Base-by-base conservation (phyloP, 1,140 invertebrate genomes). In the Macrobrachium rosenbergii region DNA sequence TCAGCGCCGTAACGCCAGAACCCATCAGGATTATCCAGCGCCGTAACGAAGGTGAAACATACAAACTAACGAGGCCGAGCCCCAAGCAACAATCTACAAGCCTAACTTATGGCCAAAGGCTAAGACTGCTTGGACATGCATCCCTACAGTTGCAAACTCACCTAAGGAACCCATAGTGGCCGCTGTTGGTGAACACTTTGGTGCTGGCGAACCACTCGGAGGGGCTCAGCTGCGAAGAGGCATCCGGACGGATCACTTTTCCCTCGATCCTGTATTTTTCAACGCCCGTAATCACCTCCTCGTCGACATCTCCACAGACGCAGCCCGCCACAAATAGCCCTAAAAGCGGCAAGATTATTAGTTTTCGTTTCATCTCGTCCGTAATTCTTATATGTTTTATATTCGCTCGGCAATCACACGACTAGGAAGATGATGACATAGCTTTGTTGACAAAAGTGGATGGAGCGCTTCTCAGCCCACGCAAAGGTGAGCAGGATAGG, bases 191-290 rank as follows among this genome's bases (percentile, higher is more conserved):
- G 59, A 79, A 88, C 43, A 88, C 82, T 52, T 84, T 83, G 17
- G 87, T 88, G 45, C 52, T 83, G 19, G 81, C 87, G 59, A 88
- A 88, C 87, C 87, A 88, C 16, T 88, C 82, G 0, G 81, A 73
- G 2, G 81, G 64, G 37, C 58, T 83, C 19, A 84, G 82, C 17
- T 80, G 11, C 16, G 87, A 88, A 23, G 81, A 80, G 21, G 12
- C 2, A 10, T 88, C 87, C 23, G 87, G 87, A 16, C 87, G 52
- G 23, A 88, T 76, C 2, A 88, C 87, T 45, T 82, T 63, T 43
- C 87, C 87, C 45, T 88, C 87, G 23, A 88, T 88, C 28, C 28
- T 88, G 77, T 83, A 88, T 17, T 59, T 23, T n/a, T 84, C 87
- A 16, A n/a, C 23, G 14, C 87, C 82, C 5, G 45, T 67, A 28